These are phyloP conservation scores for Noturus placidus DNA, from an alignment of 2,113 vertebrate genomes.

Conservation along the genomic window DNA sequence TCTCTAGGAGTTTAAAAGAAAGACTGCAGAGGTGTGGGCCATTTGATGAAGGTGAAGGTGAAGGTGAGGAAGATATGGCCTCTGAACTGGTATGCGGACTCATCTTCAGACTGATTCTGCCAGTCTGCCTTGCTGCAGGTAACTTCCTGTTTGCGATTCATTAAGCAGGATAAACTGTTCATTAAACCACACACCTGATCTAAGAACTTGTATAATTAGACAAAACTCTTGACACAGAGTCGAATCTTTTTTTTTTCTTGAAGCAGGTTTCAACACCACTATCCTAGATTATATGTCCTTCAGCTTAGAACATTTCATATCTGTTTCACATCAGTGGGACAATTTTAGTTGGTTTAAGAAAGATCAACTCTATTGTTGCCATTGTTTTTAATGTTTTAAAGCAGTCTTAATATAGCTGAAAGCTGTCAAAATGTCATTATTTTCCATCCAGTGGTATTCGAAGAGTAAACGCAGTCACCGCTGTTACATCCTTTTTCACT, in stretches of 20 bases:
- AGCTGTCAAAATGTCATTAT: not conserved
- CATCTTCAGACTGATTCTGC: conserved; percentile 83
- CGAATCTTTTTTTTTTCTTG: too few species aligned
- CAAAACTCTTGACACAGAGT: not conserved
- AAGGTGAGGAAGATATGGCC: conserved; percentile 72
- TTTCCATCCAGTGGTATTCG: not conserved
- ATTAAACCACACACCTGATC: not conserved
- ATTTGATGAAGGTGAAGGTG: conserved; percentile 37
- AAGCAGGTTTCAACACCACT: not conserved
- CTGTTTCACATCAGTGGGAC: not conserved
- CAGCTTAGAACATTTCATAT: too few species aligned
- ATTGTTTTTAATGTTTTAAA: not conserved
- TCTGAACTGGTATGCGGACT: conserved; percentile 85
- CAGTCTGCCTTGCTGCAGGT: conserved; percentile 83
- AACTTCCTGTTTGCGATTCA: conserved; percentile 48
- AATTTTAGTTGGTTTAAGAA: not conserved
- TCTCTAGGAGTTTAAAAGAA: conserved; percentile 27
- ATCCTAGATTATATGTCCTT: not conserved
- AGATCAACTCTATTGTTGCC: not conserved
- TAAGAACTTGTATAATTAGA: not conserved
- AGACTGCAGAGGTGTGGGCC: conserved; percentile 24
- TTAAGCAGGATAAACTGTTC: not conserved
- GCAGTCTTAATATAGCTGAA: not conserved
- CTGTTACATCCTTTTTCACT: not conserved
- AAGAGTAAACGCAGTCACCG: not conserved